These are phyloP conservation scores for Stenichneumon culpator DNA, from an alignment of 2,888 invertebrate species.

Conservation along the genomic window DNA sequence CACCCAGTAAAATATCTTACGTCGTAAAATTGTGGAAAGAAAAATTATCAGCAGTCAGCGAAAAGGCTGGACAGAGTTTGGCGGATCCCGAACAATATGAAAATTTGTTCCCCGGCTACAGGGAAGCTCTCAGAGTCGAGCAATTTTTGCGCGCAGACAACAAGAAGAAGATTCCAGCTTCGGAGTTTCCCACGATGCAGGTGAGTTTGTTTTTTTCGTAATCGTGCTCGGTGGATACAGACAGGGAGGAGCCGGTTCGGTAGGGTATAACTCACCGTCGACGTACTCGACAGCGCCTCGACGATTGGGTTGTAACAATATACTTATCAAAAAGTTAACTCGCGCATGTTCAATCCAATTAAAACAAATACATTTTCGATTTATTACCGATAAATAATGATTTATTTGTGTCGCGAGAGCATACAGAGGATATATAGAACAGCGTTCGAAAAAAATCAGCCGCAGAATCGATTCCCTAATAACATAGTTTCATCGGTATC, in stretches of 20 bases:
- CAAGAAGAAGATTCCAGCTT: conserved; percentile 87
- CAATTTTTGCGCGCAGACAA: conserved; percentile 87
- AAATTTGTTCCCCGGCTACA: conserved; percentile 96
- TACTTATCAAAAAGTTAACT: conserved; percentile 50
- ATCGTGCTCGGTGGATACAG: background rate
- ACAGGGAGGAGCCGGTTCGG: background rate
- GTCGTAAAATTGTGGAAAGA: conserved; percentile 96
- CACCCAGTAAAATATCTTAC: conserved; percentile 95
- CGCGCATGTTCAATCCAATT: conserved; percentile 55
- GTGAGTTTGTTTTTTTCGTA: conserved; percentile 71
- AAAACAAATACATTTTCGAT: conserved; percentile 61
- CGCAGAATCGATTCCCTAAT: conserved; percentile 53
- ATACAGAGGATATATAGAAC: background rate
- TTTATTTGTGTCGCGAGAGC: conserved; percentile 56
- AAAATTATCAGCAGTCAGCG: conserved; percentile 91
- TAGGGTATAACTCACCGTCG: background rate
- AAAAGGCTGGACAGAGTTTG: conserved; percentile 96
- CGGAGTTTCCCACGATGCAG: conserved; percentile 85
- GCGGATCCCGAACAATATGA: conserved; percentile 98
- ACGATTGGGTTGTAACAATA: conserved; percentile 49
- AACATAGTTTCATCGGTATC: conserved; percentile 43
- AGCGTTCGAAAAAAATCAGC: background rate
- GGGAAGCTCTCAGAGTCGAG: conserved; percentile 91
- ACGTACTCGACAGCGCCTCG: background rate
- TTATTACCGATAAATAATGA: conserved; percentile 69